Conservation (phyloP, 2,113 vertebrate species). For the Pterocles burchelli region DNA sequence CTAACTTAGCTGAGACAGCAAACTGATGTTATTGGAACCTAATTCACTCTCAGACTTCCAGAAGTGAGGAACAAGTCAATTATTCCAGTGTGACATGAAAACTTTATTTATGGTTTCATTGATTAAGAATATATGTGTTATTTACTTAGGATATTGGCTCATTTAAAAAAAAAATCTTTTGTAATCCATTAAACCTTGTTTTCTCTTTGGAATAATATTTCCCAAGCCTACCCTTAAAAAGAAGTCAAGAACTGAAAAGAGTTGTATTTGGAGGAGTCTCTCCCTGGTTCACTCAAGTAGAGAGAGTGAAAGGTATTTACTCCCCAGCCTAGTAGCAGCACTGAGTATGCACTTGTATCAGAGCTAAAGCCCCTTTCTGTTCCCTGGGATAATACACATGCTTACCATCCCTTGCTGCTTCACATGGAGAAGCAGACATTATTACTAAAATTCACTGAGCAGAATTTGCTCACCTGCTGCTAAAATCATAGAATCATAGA, state of each 20-base stretch:
- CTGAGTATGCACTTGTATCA: neutral
- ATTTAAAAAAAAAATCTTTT: neutral
- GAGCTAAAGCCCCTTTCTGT: neutral
- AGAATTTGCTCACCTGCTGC: neutral
- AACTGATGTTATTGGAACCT: conserved; percentile 34
- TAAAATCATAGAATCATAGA: too few relatives aligned
- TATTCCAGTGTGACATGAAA: conserved; percentile 50
- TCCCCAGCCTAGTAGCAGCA: neutral
- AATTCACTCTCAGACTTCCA: conserved; percentile 56
- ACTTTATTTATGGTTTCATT: conserved; percentile 39
- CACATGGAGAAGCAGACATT: neutral
- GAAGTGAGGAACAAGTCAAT: conserved; percentile 41
- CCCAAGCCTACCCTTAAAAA: neutral
- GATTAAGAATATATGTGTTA: conserved; percentile 42
- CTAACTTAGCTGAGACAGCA: conserved; percentile 65
- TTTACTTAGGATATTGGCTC: conserved; percentile 26
- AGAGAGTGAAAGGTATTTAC: neutral
- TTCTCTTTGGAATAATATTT: neutral
- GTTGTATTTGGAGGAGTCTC: neutral
- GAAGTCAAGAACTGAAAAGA: neutral
- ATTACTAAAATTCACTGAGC: neutral
- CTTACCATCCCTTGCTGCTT: neutral
- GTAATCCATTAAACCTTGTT: neutral
- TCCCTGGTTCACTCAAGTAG: neutral
- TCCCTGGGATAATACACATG: neutral